Base-by-base conservation (phyloP, 2,888 invertebrate species). In the Gasteruption jaculator region DNA sequence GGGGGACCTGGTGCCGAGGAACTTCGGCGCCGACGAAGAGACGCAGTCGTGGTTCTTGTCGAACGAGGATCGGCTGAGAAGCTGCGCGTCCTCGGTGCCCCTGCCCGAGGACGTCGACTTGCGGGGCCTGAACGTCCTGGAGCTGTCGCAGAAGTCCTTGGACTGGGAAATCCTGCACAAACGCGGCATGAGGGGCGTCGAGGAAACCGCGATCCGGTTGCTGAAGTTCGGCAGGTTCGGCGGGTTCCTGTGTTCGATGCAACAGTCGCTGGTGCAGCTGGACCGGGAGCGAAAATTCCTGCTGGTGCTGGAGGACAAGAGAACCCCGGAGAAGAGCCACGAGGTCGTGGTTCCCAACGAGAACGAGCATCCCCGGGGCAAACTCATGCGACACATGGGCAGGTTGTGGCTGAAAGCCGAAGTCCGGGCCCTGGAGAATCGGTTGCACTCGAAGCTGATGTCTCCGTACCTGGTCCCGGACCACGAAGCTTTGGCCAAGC, bases 381-480 rank as follows among this genome's bases (percentile, higher is more conserved):
- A 81, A 45, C 68, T 88, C 49, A 84, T 88, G 78, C 80, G 84
- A 48, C 84, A 90, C 38, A 87, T 94, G 81, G 93, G 93, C 3
- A 86, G 86, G 55, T 74, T 94, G 42, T 91, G 94, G 88, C 74
- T 95, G 39, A 83, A 84, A 55, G 87, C 91, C 5, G 92, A 91
- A 68, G 92, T 94, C 12, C 81, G 84, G 30, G 87, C 90, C 48
- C 71, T 94, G 49, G 93, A 94, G 71, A 85, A 77, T 50, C 79
- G 82, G 54, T 80, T 85, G 10, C 76, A 76, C 45, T 70, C 74
- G 4, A 63, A 61, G 45, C 65, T 81, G 2, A 78, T 86, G 60
- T 91, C 91, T 0, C 89, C 92, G 0, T 88, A 92, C 63, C 76
- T 94, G 26, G 91, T 91, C n/a, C 79, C 91, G 2, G 93, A 94